Conservation (phyloP, 2,888 invertebrate species). For the Aporophyla nigra region DNA sequence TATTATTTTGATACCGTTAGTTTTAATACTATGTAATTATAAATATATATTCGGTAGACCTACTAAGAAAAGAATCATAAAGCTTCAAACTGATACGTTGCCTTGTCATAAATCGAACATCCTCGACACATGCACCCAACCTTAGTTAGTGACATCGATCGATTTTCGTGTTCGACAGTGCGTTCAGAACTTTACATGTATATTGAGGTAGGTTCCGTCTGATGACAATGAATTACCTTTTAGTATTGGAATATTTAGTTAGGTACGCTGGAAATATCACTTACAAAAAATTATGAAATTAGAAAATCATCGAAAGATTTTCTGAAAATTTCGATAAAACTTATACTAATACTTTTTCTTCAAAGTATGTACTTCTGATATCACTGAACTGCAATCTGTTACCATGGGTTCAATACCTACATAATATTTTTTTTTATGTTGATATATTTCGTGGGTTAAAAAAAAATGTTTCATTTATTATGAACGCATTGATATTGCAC, state of each 20-base stretch:
- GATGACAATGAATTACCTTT: background rate
- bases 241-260: background rate
- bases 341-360: background rate
- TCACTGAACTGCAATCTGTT: no score
- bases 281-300: background rate
- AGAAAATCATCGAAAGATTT: background rate
- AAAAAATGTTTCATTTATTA: no score
- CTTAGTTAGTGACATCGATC: background rate
- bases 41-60: no score
- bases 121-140: background rate
- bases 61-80: no score
- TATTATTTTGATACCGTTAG: no score
- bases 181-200: background rate
- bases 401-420: no score
- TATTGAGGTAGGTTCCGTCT: conserved; percentile 29
- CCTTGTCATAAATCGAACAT: conserved; percentile 8
- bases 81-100: background rate
- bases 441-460: no score
- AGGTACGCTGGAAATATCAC: background rate
- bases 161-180: conserved; percentile 39
- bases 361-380: background rate
- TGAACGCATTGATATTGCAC: no score
- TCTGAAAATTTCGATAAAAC: background rate
- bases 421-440: no score
- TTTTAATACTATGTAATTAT: no score